A percentile compares a stretch with the other conserved stretches of the same genome.
Evolutionary conservation across 1,140 invertebrate genomes (phyloP).

Genomic region (Drosophila ohnishii): DNA sequence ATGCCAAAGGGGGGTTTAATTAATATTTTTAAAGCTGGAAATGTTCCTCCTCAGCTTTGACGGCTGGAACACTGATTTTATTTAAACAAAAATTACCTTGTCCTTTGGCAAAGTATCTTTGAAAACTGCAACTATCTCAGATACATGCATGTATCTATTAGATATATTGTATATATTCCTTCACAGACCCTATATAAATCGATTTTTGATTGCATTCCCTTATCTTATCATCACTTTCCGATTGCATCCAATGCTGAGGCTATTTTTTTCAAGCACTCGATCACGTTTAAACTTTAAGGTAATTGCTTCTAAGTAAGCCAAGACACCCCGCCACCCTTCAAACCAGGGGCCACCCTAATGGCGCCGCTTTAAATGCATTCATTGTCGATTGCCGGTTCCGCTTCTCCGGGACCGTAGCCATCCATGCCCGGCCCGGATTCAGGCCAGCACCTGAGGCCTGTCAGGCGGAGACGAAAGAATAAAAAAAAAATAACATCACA

Average conservation of each 20-base stretch:
- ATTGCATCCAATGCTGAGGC: neutral
- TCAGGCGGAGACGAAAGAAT: neutral
- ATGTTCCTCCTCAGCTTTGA: neutral
- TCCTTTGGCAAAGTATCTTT: neutral
- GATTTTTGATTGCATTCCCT: neutral
- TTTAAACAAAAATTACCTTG: neutral
- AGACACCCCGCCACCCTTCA: neutral
- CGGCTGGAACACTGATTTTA: no score
- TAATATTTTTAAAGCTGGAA: neutral
- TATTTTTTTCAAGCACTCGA: neutral
- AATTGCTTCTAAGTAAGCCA: neutral
- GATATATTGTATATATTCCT: neutral
- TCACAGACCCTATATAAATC: slow-evolving; percentile 6
- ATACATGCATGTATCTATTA: neutral
- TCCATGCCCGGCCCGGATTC: neutral
- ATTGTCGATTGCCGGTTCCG: slow-evolving; percentile 9
- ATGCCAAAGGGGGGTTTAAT: neutral
- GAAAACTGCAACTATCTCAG: neutral
- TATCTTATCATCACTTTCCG: neutral
- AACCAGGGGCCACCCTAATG: slow-evolving; percentile 5
- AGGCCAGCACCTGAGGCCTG: slow-evolving; percentile 27
- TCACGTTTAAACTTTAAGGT: slow-evolving; percentile 10
- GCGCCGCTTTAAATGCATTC: slow-evolving; percentile 32
- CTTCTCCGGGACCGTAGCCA: neutral
- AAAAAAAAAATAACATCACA: slow-evolving; percentile 29